Base-by-base conservation (phyloP, 2,797 vertebrate genomes). In the Anas bahamensis region DNA sequence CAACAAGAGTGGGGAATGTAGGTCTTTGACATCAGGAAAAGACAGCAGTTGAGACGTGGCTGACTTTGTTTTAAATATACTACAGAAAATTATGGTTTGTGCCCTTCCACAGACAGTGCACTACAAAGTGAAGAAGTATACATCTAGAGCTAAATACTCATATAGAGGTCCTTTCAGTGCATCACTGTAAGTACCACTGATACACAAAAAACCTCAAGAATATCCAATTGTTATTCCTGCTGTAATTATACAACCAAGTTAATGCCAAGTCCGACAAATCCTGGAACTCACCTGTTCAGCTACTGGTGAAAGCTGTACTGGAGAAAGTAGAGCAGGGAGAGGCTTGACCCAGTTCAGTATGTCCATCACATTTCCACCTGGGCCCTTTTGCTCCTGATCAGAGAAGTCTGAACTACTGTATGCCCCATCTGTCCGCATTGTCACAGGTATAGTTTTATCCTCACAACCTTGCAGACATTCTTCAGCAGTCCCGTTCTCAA, bases 271-370 rank as follows among this genome's bases (percentile, higher is more conserved):
- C 63, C 79, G 46, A 83, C 1, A 17, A 23, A 77, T 46, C 42
- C 39, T 68, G 60, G 48, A 89, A 97, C 97, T 97, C 95, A 98
- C 98, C 71, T 82, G 77, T 9, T 84, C 86, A 17, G 92, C 29
- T 11, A 76, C 39, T 71, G 98, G 95, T 39, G 96, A 95, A 66
- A 93, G 77, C 16, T 87, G 95, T 81, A 99, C 71, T 4, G 99
- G 99, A 60, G 99, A 99, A 80, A 99, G 92, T 6, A 98, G 98
- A 66, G 98, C 97, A 39, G 97, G 98, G 16, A 99, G 95, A 35
- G 98, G 98, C 64, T 92, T 98, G 90, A 98, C 98, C 96, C 98
- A 98, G 11, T 98, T 94, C 75, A 99, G 48, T 52, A 99, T 98
- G 57, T 98, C 98, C 56, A 97, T 96, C n/a, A 98, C 95, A 16